A percentile compares a stretch with the other conserved stretches of the same genome.
These are phyloP conservation scores for Loriculus beryllinus DNA, from an alignment of 2,797 vertebrate species.

Conservation along the genomic window DNA sequence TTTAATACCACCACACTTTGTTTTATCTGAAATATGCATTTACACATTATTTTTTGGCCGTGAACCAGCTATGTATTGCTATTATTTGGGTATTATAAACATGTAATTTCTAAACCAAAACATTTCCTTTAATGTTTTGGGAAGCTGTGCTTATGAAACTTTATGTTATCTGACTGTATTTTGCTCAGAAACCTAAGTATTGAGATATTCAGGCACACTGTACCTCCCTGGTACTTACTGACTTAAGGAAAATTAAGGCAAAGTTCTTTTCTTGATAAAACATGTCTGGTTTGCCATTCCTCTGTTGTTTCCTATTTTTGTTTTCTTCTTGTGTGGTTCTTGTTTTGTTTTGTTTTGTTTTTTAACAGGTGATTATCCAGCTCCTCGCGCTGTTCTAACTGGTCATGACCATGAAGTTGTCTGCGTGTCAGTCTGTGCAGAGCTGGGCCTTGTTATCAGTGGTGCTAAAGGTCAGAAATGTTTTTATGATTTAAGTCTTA, in stretches of 20 bases:
- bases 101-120: not conserved
- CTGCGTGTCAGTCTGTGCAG: slow-evolving; percentile 95
- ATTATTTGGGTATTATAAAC: not conserved
- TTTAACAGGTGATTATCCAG: slow-evolving; percentile 91
- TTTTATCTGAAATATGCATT: not conserved
- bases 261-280: not conserved
- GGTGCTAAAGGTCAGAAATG: slow-evolving; percentile 92
- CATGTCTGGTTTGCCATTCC: not conserved
- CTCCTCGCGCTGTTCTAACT: slow-evolving; percentile 93
- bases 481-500: slow-evolving; percentile 20
- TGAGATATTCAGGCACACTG: not conserved
- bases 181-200: not conserved
- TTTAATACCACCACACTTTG: not conserved
- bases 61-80: not conserved
- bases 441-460: slow-evolving; percentile 96
- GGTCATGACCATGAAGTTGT: slow-evolving; percentile 97
- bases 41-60: not conserved
- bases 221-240: not conserved
- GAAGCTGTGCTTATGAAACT: not conserved
- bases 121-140: not conserved
- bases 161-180: not conserved
- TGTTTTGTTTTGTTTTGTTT: not conserved
- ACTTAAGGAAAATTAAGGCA: not conserved
- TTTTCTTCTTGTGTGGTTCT: not conserved
- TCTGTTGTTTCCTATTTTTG: not conserved